Conservation (phyloP, 2,797 vertebrate species). For the Phalloptychus januarius region DNA sequence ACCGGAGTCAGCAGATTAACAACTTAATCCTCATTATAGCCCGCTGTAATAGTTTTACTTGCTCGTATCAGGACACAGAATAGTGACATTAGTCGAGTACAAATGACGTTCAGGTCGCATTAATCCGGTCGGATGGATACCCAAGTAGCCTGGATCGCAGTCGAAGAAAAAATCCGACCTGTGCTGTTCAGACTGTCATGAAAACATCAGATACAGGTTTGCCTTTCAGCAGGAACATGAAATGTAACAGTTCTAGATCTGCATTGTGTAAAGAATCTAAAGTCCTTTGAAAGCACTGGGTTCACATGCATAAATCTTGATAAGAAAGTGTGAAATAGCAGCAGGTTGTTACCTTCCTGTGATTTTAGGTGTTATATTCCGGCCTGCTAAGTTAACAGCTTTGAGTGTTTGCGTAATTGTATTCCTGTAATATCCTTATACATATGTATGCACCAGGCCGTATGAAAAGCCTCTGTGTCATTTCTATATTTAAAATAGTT, state of each 20-base stretch:
- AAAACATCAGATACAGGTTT: background rate
- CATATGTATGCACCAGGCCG: conserved; percentile 1
- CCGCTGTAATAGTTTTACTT: too few relatives aligned
- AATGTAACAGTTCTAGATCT: background rate
- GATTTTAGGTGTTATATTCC: background rate
- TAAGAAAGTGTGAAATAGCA: background rate
- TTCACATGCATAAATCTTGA: background rate
- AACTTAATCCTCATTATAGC: too few relatives aligned
- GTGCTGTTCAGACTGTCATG: too few relatives aligned
- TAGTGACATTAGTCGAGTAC: too few relatives aligned
- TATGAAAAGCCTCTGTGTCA: conserved; percentile 44
- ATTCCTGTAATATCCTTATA: background rate
- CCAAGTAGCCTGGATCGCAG: too few relatives aligned
- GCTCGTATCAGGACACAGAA: too few relatives aligned
- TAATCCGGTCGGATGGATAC: too few relatives aligned
- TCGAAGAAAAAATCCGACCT: too few relatives aligned
- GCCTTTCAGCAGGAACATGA: background rate
- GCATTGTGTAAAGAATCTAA: background rate
- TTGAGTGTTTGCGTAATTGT: background rate
- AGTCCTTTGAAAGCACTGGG: background rate
- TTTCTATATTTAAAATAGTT: conserved; percentile 68
- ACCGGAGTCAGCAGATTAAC: too few relatives aligned
- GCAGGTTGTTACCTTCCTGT: background rate
- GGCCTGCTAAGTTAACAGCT: background rate
- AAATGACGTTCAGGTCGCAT: too few relatives aligned